phyloP scores from a whole-genome alignment of 2,797 vertebrate species.

The Poecilia velifera region DNA sequence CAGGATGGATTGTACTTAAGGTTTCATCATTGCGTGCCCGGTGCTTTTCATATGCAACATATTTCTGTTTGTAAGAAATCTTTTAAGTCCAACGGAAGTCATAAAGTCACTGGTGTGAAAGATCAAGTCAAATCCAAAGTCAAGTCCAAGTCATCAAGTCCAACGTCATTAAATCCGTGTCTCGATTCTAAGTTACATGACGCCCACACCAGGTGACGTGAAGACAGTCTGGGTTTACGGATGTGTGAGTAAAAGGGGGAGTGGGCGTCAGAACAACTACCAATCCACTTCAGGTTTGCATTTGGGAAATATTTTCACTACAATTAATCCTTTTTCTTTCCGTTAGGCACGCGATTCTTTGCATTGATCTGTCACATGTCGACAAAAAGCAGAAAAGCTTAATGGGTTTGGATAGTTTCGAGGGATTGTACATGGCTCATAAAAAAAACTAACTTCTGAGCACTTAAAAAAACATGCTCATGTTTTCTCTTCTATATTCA shows the following conservation, averaged over 20 bases:
- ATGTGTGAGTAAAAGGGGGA: neutral
- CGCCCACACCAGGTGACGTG: neutral
- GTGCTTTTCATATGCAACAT: neutral
- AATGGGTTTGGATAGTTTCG: neutral
- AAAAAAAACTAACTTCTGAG: neutral
- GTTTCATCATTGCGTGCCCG: neutral
- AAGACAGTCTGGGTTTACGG: neutral
- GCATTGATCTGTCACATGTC: neutral
- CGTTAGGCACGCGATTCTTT: neutral
- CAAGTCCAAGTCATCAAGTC: neutral
- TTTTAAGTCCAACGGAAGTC: neutral
- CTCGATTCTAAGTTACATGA: neutral
- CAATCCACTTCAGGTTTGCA: neutral
- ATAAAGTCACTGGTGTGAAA: neutral
- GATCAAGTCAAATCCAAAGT: neutral
- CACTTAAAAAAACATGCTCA: conserved; percentile 15
- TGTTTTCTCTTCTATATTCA: conserved; percentile 26
- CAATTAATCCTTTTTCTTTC: neutral
- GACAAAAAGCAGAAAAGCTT: neutral
- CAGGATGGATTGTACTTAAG: neutral
- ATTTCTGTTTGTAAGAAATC: neutral
- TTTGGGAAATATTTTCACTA: neutral
- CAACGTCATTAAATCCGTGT: neutral
- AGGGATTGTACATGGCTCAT: neutral
- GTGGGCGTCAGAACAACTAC: neutral